These are phyloP conservation scores for Anser cygnoides DNA, from an alignment of 2,113 vertebrate species.

Conservation along the genomic window DNA sequence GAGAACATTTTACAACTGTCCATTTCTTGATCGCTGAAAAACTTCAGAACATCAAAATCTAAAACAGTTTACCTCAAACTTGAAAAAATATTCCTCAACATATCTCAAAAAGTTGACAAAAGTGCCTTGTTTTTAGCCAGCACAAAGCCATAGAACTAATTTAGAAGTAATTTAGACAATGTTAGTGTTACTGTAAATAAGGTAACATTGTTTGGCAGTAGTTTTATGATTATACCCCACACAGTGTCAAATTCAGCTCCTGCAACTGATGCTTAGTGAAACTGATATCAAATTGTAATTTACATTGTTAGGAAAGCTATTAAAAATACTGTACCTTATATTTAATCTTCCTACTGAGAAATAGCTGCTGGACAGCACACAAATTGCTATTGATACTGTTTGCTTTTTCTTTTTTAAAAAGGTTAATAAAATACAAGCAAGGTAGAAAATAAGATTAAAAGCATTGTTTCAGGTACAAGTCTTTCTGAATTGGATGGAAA, in stretches of 20 bases:
- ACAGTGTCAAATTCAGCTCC: slow-evolving; percentile 62
- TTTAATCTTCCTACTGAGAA: slow-evolving; percentile 49
- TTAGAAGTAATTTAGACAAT: slow-evolving; percentile 18
- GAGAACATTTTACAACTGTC: neutral
- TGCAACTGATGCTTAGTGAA: slow-evolving; percentile 18
- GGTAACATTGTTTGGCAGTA: slow-evolving; percentile 50
- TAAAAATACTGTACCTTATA: slow-evolving; percentile 58
- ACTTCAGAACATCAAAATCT: slow-evolving; percentile 25
- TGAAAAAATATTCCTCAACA: neutral
- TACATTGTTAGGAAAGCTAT: slow-evolving; percentile 65
- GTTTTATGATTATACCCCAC: slow-evolving; percentile 16
- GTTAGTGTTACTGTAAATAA: slow-evolving; percentile 28
- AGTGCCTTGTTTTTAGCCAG: slow-evolving; percentile 38
- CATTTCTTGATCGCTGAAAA: slow-evolving; percentile 28
- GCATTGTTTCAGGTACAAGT: slow-evolving; percentile 43
- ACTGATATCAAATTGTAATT: slow-evolving; percentile 46
- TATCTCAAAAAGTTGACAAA: neutral
- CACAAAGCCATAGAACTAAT: slow-evolving; percentile 12
- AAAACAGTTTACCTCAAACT: slow-evolving; percentile 30
- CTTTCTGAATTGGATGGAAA: slow-evolving; percentile 28
- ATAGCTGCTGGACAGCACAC: slow-evolving; percentile 55
- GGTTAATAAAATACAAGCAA: slow-evolving; percentile 69
- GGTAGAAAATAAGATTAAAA: slow-evolving; percentile 70
- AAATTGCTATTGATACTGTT: slow-evolving; percentile 47
- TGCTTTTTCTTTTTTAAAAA: slow-evolving; percentile 21